Evolutionary conservation across 30 jellyfish, hydroid and myxozoan genomes (phyloP).

Genomic region (Turritopsis rubra): DNA sequence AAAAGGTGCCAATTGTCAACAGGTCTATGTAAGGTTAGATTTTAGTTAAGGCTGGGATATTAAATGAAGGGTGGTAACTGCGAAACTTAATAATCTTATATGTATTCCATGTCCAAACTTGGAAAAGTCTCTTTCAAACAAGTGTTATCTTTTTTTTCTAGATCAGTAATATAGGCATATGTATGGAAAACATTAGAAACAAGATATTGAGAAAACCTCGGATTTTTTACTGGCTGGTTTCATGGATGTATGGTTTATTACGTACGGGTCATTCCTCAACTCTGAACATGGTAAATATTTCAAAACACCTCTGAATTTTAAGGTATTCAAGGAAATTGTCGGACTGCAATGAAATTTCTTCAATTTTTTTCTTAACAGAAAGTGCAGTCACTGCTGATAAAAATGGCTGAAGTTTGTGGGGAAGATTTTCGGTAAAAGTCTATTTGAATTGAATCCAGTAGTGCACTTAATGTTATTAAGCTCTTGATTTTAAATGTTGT

Average conservation of each 20-base stretch:
- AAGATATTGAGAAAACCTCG: slow-evolving; percentile 34
- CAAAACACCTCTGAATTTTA: background rate
- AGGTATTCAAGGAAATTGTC: too few relatives aligned
- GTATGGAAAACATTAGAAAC: slow-evolving; percentile 37
- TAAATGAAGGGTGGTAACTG: too few relatives aligned
- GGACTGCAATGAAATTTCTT: too few relatives aligned
- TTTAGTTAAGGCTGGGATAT: too few relatives aligned
- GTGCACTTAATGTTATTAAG: too few relatives aligned
- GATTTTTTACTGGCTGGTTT: slow-evolving; percentile 23
- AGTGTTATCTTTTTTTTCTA: slow-evolving; percentile 1
- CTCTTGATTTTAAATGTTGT: too few relatives aligned
- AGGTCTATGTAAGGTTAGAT: too few relatives aligned
- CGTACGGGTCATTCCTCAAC: too few relatives aligned
- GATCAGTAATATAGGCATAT: slow-evolving; percentile 48
- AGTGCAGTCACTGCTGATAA: background rate
- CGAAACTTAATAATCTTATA: background rate
- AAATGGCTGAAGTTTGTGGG: background rate
- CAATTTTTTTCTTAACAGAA: background rate
- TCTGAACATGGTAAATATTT: background rate
- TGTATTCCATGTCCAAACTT: background rate
- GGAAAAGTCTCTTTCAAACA: background rate
- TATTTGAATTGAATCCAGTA: too few relatives aligned
- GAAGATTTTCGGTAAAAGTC: background rate
- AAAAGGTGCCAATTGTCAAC: too few relatives aligned
- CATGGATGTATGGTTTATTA: background rate